Conservation (phyloP, 2,888 invertebrate genomes). For the Dryobotodes eremita region DNA sequence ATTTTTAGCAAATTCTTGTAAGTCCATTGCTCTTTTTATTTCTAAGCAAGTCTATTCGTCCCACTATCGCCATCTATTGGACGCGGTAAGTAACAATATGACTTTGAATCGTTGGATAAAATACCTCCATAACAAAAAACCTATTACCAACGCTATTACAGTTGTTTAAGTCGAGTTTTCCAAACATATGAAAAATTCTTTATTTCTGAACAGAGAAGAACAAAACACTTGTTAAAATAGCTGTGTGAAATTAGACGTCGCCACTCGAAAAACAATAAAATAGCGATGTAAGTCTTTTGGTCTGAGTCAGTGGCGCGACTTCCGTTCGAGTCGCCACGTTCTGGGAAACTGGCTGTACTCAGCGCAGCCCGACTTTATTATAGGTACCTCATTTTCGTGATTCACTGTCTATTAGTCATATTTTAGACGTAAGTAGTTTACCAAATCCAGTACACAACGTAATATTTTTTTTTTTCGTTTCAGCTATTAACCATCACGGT, state of each 20-base stretch:
- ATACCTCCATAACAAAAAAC: not conserved
- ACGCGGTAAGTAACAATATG: conserved; percentile 1
- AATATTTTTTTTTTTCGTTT: conserved; percentile 58
- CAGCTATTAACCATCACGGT: conserved; percentile 63
- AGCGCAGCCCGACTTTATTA: conserved; percentile 64
- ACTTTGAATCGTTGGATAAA: not conserved
- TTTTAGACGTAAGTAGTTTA: conserved; percentile 34
- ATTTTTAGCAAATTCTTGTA: conserved; percentile 13
- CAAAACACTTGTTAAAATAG: conserved; percentile 29
- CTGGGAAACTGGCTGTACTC: conserved; percentile 74
- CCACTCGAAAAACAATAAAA: conserved; percentile 76
- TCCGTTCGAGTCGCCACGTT: conserved; percentile 80
- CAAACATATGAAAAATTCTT: conserved; percentile 4
- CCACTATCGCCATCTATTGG: conserved; percentile 44
- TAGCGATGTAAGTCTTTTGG: conserved; percentile 68
- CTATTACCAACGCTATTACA: not conserved
- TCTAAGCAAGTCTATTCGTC: not conserved
- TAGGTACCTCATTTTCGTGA: conserved; percentile 73
- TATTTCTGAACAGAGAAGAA: conserved; percentile 13
- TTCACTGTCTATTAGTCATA: conserved; percentile 76
- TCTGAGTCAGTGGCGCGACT: conserved; percentile 83
- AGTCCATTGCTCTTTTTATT: conserved; percentile 10
- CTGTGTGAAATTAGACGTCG: conserved; percentile 61
- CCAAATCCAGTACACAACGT: conserved; percentile 29
- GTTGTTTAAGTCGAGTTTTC: conserved; percentile 6